Percentiles rank a stretch among this genome's conserved stretches.
Conservation (phyloP, 2,797 vertebrate species). For the Halcyon smyrnensis region DNA sequence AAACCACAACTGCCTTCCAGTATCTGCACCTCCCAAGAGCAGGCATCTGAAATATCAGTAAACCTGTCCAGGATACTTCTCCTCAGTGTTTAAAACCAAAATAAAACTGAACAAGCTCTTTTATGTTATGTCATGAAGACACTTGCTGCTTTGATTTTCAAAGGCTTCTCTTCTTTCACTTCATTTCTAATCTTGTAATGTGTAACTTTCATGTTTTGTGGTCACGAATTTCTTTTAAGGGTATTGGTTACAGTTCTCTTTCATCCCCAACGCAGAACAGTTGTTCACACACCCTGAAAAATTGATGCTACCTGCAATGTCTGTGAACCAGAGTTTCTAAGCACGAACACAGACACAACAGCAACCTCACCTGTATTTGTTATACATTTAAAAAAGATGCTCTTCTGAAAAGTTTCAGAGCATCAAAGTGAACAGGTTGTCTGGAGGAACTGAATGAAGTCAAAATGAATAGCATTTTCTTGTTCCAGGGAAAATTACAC, state of each 20-base stretch:
- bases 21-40: not conserved
- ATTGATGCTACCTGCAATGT: not conserved
- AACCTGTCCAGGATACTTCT: not conserved
- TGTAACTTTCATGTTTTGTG: slow-evolving; percentile 21
- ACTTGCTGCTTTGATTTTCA: slow-evolving; percentile 49
- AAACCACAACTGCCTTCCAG: not conserved
- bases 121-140: not conserved
- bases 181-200: slow-evolving; percentile 9
- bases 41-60: not conserved
- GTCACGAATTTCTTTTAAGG: not conserved
- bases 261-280: not conserved
- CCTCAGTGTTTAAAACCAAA: not conserved
- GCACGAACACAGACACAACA: not conserved
- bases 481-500: not conserved
- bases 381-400: not conserved
- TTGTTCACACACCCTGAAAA: slow-evolving; percentile 19
- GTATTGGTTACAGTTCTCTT: slow-evolving; percentile 12
- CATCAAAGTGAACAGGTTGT: not conserved
- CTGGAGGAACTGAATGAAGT: not conserved
- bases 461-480: not conserved
- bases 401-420: not conserved
- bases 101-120: not conserved
- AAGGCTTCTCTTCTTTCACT: slow-evolving; percentile 26
- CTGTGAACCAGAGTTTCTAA: not conserved
- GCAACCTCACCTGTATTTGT: not conserved